These are phyloP conservation scores for Siniperca chuatsi DNA, from an alignment of 2,113 vertebrate genomes.

Conservation along the genomic window DNA sequence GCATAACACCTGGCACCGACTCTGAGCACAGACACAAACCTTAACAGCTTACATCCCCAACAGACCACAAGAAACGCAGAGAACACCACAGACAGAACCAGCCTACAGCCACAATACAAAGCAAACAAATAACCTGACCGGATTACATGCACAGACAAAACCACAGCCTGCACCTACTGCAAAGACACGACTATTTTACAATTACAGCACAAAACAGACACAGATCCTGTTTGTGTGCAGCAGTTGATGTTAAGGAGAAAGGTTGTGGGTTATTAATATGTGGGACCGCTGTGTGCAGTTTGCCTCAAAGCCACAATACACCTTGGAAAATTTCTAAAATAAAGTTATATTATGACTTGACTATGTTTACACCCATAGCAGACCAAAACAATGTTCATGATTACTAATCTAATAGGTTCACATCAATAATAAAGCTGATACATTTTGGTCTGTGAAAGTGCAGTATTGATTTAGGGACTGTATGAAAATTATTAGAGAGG, in stretches of 20 bases:
- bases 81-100: slow-evolving; percentile 16
- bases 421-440: background rate
- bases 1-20: slow-evolving; percentile 68
- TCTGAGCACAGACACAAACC: slow-evolving; percentile 44
- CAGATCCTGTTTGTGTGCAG: slow-evolving; percentile 13
- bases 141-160: slow-evolving; percentile 29
- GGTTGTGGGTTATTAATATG: background rate
- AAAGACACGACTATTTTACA: slow-evolving; percentile 7
- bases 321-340: background rate
- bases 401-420: background rate
- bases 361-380: background rate
- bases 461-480: background rate
- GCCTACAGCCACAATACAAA: slow-evolving; percentile 29
- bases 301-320: slow-evolving; percentile 14
- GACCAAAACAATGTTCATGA: background rate
- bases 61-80: background rate
- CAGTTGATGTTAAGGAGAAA: background rate
- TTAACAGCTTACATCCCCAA: slow-evolving; percentile 31
- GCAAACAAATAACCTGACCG: slow-evolving; percentile 22
- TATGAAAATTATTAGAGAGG: background rate
- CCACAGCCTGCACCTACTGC: background rate
- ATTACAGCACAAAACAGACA: slow-evolving; percentile 4
- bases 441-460: background rate
- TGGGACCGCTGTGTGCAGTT: background rate
- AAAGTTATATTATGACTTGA: background rate